A percentile compares a stretch with the other conserved stretches of the same genome.
phyloP scores from a whole-genome alignment of 2,113 vertebrate genomes.

The Hippocampus comes region DNA sequence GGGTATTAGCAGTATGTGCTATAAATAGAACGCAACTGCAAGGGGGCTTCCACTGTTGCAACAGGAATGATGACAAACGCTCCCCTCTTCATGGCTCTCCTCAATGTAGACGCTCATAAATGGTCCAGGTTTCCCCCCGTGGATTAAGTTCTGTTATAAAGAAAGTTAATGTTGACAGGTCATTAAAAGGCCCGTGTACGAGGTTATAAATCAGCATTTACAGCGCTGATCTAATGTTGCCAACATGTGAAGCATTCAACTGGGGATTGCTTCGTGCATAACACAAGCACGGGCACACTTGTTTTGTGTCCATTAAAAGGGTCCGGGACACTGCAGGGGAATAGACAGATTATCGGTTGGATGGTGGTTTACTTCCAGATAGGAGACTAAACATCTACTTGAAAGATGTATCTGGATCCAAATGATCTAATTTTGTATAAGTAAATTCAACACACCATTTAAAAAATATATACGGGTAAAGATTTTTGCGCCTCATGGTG shows the following conservation, averaged over 20 bases:
- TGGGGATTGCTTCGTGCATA: slow-evolving; percentile 10
- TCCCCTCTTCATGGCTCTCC: slow-evolving; percentile 7
- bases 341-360: no score
- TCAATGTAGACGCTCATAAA: slow-evolving; percentile 16
- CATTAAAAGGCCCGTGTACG: slow-evolving; percentile 36
- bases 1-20: slow-evolving; percentile 19
- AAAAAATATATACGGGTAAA: no score
- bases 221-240: slow-evolving; percentile 19
- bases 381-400: no score
- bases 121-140: slow-evolving; percentile 13
- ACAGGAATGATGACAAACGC: slow-evolving; percentile 13
- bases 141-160: slow-evolving; percentile 35
- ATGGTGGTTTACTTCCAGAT: no score
- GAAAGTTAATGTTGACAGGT: slow-evolving; percentile 45
- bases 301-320: no score
- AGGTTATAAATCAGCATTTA: slow-evolving; percentile 49
- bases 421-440: no score
- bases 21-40: slow-evolving; percentile 21
- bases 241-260: slow-evolving; percentile 19
- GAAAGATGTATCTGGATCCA: no score
- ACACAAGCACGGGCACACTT: slow-evolving; percentile 22
- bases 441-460: no score
- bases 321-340: no score
- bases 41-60: slow-evolving; percentile 17
- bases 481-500: no score